Evolutionary conservation across 1,140 invertebrate species (phyloP).

Genomic region (Cotesia typhae): DNA sequence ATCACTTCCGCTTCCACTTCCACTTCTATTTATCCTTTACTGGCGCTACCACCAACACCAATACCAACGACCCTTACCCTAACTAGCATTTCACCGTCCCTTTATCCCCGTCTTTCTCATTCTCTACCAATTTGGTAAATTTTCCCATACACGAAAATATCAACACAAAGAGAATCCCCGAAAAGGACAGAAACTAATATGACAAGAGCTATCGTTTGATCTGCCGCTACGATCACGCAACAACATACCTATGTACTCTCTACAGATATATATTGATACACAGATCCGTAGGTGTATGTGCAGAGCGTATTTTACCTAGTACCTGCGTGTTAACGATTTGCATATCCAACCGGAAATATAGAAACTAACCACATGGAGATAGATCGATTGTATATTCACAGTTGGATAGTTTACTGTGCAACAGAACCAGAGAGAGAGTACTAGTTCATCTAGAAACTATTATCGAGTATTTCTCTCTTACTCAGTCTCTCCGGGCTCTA

Average conservation of each 20-base stretch:
- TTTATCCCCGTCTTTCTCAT: slow-evolving; percentile 6
- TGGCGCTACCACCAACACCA: neutral
- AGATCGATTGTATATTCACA: slow-evolving; percentile 14
- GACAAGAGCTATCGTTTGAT: slow-evolving; percentile 30
- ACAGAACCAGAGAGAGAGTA: neutral
- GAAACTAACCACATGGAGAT: slow-evolving; percentile 16
- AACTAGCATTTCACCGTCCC: neutral
- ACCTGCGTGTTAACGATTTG: slow-evolving; percentile 13
- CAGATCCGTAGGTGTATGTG: neutral
- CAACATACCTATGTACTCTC: neutral
- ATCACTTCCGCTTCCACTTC: neutral
- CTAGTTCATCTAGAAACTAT: neutral
- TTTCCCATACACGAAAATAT: neutral
- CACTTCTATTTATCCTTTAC: neutral
- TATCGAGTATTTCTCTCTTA: neutral
- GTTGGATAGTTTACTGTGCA: slow-evolving; percentile 2
- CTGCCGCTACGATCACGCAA: slow-evolving; percentile 9
- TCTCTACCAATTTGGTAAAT: neutral
- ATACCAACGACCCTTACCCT: too few species aligned
- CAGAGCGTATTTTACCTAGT: neutral
- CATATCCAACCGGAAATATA: slow-evolving; percentile 28
- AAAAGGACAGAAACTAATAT: neutral
- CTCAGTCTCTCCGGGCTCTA: too few species aligned
- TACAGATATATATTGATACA: neutral
- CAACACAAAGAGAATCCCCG: neutral